These are phyloP conservation scores for Martes martes DNA, from an alignment of 2,113 vertebrate genomes.

Conservation along the genomic window DNA sequence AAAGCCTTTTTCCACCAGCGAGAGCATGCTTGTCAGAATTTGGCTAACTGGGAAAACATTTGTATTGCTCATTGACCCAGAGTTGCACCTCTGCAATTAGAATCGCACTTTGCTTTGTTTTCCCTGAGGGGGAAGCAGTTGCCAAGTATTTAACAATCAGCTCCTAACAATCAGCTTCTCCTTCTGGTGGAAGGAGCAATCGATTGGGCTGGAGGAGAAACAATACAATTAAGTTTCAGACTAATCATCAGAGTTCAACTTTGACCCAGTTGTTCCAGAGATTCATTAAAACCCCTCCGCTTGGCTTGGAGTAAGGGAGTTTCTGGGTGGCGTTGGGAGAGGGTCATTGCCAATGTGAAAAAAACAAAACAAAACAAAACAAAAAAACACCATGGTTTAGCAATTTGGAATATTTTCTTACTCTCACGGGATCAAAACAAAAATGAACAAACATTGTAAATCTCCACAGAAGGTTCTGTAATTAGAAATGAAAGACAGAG, in stretches of 20 bases:
- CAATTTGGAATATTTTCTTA: not conserved
- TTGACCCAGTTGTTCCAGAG: not conserved
- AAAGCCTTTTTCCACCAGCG: not conserved
- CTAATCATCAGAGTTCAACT: conserved; percentile 36
- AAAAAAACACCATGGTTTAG: not conserved
- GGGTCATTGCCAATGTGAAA: not conserved
- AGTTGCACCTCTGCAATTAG: conserved; percentile 33
- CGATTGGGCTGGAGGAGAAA: conserved; percentile 58
- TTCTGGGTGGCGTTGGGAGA: not conserved
- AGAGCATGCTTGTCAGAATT: not conserved
- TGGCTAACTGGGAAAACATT: not conserved
- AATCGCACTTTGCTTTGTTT: conserved; percentile 41
- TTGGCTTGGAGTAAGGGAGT: conserved; percentile 16
- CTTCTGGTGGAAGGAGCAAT: conserved; percentile 51
- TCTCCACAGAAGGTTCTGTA: not conserved
- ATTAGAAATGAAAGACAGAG: conserved; percentile 21
- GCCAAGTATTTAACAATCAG: conserved; percentile 30
- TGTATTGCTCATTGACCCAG: conserved; percentile 10
- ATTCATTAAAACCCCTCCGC: conserved; percentile 23
- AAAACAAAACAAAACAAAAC: not conserved
- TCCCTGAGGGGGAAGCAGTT: conserved; percentile 39
- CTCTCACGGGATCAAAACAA: not conserved
- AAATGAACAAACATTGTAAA: not conserved
- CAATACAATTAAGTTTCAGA: conserved; percentile 54
- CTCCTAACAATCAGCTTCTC: not conserved